Evolutionary conservation across 2,888 invertebrate species (phyloP), one percentile per base, ranked within the genome.

Genomic region (Galerucella calmariensis): DNA sequence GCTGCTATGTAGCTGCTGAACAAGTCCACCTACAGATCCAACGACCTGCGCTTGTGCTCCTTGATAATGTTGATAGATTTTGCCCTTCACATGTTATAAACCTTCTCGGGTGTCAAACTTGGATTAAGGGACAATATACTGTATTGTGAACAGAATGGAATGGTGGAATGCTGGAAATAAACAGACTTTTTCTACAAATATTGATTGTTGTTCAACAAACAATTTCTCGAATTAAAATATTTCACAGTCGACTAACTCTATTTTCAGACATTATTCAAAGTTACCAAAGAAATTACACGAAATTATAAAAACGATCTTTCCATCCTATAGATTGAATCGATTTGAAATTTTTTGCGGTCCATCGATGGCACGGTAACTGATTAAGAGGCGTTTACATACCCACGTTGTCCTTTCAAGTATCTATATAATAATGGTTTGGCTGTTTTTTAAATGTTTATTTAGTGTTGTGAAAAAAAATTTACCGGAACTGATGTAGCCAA

Each of bases 401-500:
- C 35, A 41, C 35, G 35, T 41, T 41, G 35, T 41, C 35, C 8
- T 41, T 41, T 8, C 35, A 41, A 41, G 9, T 41, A 41, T 41
- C 35, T 41, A 41, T 41, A 41, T 41, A 41, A 41, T 41, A 41
- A 41, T 41, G 35, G 35, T 41, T 41, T 41, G 35, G 35, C 8
- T 41, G 35, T 41, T 41, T 41, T 41, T 41, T 41, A 77, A 80
- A 80, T 83, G 82, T 83, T 83, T 82, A 81, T 82, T 79, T 80
- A 80, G 79, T 69, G 75, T 51, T 70, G 75, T 73, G 67, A 79
- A 73, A 75, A 81, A 84, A 86, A 83, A 85, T 85, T 78, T 77
- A 79, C 80, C 85, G 83, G 81, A 78, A 81, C 85, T 81, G 84
- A 86, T 83, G 81, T 83, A 83, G 77, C 84, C 85, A 85, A 85